Evolutionary conservation across 2,113 vertebrate genomes (phyloP), one percentile per base, ranked within the genome.

Genomic region (Apistogramma diplotaenia): DNA sequence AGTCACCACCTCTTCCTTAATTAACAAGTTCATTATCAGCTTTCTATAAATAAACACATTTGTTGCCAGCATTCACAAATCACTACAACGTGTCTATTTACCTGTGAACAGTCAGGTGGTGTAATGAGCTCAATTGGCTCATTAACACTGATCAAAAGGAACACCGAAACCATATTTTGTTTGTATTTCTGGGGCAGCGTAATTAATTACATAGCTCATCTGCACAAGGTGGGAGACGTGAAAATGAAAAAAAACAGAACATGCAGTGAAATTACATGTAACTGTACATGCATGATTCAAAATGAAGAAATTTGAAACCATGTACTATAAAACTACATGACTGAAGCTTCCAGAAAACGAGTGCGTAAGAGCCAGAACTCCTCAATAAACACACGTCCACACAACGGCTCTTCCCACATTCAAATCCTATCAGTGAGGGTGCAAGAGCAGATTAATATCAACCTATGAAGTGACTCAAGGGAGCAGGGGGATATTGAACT

Each of bases 281-380:
- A 89, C 75, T 83, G 87, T 80, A 88, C 81, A 85, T 73, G 88
- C 25, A 94, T 94, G 93, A 94, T 92, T 94, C 93, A 93, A 91
- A 72, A 76, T 51, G 4, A 76, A 86, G 93, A 89, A 92, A 94
- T 91, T 78, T 85, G 31, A 87, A 73, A 82, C 53, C 49, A 84
- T 15, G 40, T 67, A 40, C 21, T 70, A 46, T 46, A 57, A 72
- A 74, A 56, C 53, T 70, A 51, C 18, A 37, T 60, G 31, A 31
- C 21, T 35, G 10, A 75, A 33, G 12, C 65, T 67, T 53, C 5
- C 73, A 15, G 23, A 79, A 85, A 46, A 67, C 57, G 15, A 58
- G 5, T 11, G 54, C 57, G 61, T 74, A 16, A 70, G 65, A 51
- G 25, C 13, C 51, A 70, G 19, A 51, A 29, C 51, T n/a, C 25